Percentiles rank a stretch among this genome's conserved stretches.
Evolutionary conservation across 2,113 vertebrate species (phyloP).

Genomic region (Lipophrys pholis): DNA sequence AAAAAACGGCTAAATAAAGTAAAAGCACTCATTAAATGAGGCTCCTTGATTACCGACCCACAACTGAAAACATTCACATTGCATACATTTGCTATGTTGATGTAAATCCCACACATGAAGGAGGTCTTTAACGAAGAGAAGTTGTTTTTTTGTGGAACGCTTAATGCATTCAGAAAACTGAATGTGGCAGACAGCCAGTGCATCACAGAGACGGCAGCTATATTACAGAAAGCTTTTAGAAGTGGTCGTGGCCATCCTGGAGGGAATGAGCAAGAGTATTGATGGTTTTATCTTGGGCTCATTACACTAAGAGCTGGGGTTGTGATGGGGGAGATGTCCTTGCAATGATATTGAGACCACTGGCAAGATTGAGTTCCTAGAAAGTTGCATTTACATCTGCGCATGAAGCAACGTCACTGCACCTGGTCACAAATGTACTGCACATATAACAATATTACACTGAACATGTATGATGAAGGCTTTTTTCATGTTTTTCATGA

Average conservation of each 20-base stretch:
- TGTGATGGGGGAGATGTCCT: constrained; percentile 76
- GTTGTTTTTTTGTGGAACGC: constrained; percentile 47
- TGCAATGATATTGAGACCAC: constrained; percentile 75
- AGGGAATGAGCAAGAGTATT: constrained; percentile 79
- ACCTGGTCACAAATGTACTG: too few species aligned
- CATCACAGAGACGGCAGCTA: constrained; percentile 64
- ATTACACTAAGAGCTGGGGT: constrained; percentile 84
- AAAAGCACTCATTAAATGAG: neutral
- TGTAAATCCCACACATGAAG: neutral
- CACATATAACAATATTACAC: too few species aligned
- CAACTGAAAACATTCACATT: neutral
- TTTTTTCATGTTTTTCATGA: too few species aligned
- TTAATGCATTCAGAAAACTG: constrained; percentile 56
- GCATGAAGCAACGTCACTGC: neutral
- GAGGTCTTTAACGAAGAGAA: constrained; percentile 40
- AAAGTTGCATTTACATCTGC: constrained; percentile 46
- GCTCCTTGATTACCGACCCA: neutral
- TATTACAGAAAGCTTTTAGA: constrained; percentile 86
- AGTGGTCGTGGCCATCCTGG: constrained; percentile 59
- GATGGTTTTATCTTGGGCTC: constrained; percentile 84
- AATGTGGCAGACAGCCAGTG: constrained; percentile 78
- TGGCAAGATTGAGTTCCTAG: constrained; percentile 41
- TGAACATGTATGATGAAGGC: too few species aligned
- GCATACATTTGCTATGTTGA: neutral
- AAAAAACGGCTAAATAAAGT: constrained; percentile 18